Evolutionary conservation across 2,797 vertebrate species (phyloP), one percentile per base, ranked within the genome.

Genomic region (Anguilla marmorata): DNA sequence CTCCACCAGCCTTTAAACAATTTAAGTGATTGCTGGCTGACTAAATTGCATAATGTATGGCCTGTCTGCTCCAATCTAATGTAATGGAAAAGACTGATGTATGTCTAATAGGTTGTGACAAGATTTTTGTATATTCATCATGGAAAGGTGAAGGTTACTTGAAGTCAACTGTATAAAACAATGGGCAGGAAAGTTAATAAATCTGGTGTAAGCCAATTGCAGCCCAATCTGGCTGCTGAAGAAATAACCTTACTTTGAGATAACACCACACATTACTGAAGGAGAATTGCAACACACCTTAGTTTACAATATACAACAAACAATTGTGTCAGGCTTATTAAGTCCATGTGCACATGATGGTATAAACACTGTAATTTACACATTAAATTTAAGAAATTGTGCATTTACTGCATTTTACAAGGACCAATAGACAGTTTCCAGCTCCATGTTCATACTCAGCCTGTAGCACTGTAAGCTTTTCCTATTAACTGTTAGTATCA

Each of bases 1-100:
- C 90, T 91, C 86, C 90, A 74, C 86, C 85, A 50, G 84, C 90
- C 76, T 80, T 91, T 88, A 87, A 85, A 91, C 89, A 86, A 90
- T 91, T 88, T 27, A 88, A 91, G 92, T 93, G 91, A 93, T 92
- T 92, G 90, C 93, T 92, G 91, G 91, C 93, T 92, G 92, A 91
- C 60, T n/a, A 72, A 85, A 85, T 85, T 63, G 30, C 83, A 85
- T 85, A 85, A 88, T 84, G 82, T 58, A 88, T 58, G 66, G 66
- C 83, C 87, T 58, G 83, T 33, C 66, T n/a, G 27, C 24, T 54
- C 63, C 63, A 85, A 87, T 58, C 58, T 83, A 88, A 50, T 45
- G 87, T 76, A 85, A 85, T 85, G 66, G 83, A 83, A 56, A 19
- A 69, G 41, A 45, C 16, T 52, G 84, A 85, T 88, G 87, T 84